A percentile compares a stretch with the other conserved stretches of the same genome.
Conservation (phyloP, 2,888 invertebrate genomes). For the Perithous albicinctus region DNA sequence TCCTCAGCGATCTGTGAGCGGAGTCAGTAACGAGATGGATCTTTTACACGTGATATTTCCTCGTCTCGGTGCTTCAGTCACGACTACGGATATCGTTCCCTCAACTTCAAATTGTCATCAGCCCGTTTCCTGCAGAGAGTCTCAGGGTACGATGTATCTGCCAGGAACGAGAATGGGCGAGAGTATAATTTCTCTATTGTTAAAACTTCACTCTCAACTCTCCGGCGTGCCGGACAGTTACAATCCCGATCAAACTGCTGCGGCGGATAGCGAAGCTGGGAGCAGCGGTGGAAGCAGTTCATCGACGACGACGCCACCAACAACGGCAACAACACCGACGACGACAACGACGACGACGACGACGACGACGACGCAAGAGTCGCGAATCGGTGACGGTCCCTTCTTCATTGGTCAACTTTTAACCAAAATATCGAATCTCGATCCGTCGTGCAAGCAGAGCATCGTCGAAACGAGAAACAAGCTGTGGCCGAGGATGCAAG, state of each 20-base stretch:
- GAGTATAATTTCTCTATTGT: constrained; percentile 94
- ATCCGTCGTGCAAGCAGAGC: constrained; percentile 89
- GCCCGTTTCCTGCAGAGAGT: constrained; percentile 78
- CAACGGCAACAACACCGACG: too few relatives aligned
- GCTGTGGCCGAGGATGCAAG: constrained; percentile 93
- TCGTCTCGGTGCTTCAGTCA: constrained; percentile 69
- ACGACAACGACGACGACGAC: constrained; percentile 33
- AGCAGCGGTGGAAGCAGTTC: too few relatives aligned
- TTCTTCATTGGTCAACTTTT: constrained; percentile 94
- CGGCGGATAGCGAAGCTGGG: constrained; percentile 80
- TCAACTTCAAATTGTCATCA: constrained; percentile 81
- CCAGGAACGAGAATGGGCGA: constrained; percentile 90
- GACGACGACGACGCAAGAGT: constrained; percentile 73
- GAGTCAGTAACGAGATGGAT: constrained; percentile 84
- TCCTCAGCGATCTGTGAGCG: constrained; percentile 81
- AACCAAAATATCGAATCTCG: constrained; percentile 90
- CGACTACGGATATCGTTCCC: constrained; percentile 75
- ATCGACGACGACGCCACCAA: too few relatives aligned
- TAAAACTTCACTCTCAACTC: constrained; percentile 96
- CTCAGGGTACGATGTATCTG: constrained; percentile 77
- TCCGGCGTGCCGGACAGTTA: constrained; percentile 94
- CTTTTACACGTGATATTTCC: constrained; percentile 76
- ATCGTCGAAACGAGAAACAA: constrained; percentile 90
- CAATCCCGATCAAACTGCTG: constrained; percentile 79
- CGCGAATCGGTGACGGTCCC: constrained; percentile 93